Evolutionary conservation across 1,140 invertebrate genomes (phyloP), one percentile per base, ranked within the genome.

Genomic region (Tigriopus japonicus): DNA sequence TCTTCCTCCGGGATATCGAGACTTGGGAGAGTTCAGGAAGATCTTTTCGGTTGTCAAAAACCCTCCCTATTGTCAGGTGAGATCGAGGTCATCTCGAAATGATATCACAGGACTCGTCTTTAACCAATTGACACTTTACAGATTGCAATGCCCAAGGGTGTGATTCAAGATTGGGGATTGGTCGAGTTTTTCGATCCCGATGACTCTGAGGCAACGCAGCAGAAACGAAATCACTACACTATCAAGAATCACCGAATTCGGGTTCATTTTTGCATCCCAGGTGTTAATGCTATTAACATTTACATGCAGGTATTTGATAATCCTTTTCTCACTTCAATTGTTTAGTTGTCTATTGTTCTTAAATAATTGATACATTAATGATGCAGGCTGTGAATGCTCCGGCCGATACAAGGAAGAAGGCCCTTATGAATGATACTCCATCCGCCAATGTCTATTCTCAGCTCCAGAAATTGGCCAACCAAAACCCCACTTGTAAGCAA

Each of bases 1-100:
- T 56, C 67, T 80, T 51, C 78, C 78, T 7, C 70, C 71, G 35
- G 71, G 76, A 64, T 80, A 76, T 66, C 65, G 72, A 28, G 75
- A 79, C 67, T 73, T 76, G 69, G 71, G 71, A 42, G 73, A 78
- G 64, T 74, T 79, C 60, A 68, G 77, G 43, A 71, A 75, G 61
- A 71, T 78, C 10, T 79, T 78, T 65, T 75, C 74, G 62, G 66
- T 67, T 42, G 68, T 75, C 24, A 71, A 73, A 13, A 78, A 73
- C 62, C 77, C 78, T 21, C 72, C 77, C 1, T 80, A 79, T 67
- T 79, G 78, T 66, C 78, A 79, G 73, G 77, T 79, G 66, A 65
- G 64, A 15, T 35, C 28, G 3, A 35, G 28, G 40, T n/a, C 35
- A 40, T 64, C 28, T 35, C 59, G 52, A 35, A 49, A 56, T 56